Percentiles rank a stretch among this genome's conserved stretches.
Conservation (phyloP, 1,140 invertebrate species). For the Drosophila bocqueti region DNA sequence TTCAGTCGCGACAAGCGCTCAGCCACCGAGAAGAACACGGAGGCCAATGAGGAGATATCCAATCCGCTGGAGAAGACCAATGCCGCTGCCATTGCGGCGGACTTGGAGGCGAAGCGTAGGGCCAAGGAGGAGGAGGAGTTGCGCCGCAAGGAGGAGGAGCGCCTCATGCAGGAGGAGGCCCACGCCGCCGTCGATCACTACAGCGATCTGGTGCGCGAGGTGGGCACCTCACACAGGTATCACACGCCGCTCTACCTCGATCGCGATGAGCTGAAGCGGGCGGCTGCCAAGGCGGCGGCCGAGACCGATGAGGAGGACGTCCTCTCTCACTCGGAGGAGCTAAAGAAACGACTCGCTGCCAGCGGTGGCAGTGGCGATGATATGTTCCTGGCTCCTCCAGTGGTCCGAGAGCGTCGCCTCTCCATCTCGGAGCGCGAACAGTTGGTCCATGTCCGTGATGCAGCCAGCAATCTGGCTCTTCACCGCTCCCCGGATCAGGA, state of each 20-base stretch:
- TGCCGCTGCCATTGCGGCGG: constrained; percentile 67
- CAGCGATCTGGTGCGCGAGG: constrained; percentile 91
- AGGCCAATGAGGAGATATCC: constrained; percentile 70
- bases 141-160: constrained; percentile 68
- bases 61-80: constrained; percentile 74
- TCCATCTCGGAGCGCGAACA: constrained; percentile 79
- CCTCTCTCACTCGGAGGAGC: constrained; percentile 39
- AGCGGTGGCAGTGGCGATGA: constrained; percentile 52
- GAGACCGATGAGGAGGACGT: constrained; percentile 43
- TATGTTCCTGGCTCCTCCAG: constrained; percentile 57
- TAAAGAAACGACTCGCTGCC: constrained; percentile 54
- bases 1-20: constrained; percentile 76
- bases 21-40: constrained; percentile 77
- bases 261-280: constrained; percentile 88
- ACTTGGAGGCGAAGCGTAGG: constrained; percentile 68
- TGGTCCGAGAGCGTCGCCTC: constrained; percentile 65
- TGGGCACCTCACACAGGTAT: constrained; percentile 86
- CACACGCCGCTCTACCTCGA: constrained; percentile 87
- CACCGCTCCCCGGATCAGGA: constrained; percentile 33
- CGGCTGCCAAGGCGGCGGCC: constrained; percentile 85
- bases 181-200: constrained; percentile 92
- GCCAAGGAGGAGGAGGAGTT: constrained; percentile 74
- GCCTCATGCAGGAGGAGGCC: constrained; percentile 86
- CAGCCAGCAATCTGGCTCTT: constrained; percentile 66
- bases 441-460: constrained; percentile 75